Conservation (phyloP, 1,140 invertebrate genomes). For the Drosophila repletoides region DNA sequence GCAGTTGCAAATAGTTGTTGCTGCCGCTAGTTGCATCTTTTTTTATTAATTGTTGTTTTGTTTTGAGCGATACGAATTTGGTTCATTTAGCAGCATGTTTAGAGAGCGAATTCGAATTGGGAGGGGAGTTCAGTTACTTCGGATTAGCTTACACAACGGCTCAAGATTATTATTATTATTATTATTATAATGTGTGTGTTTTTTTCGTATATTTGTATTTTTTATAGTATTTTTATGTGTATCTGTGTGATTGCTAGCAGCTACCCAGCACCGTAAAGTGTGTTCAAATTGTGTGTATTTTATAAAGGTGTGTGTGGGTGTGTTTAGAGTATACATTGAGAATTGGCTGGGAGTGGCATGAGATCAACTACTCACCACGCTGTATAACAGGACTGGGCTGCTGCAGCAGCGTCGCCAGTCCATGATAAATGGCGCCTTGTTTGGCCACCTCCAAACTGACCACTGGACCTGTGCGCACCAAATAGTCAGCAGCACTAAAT, state of each 20-base stretch:
- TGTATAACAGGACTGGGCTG: constrained; percentile 93
- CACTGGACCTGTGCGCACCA: constrained; percentile 95
- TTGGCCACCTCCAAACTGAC: constrained; percentile 98
- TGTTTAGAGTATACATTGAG: constrained; percentile 18
- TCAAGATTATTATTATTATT: constrained; percentile 9
- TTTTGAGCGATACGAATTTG: neutral
- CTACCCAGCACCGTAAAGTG: constrained; percentile 55
- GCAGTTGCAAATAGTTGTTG: constrained; percentile 46
- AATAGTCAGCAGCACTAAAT: constrained; percentile 94
- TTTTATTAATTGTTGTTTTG: constrained; percentile 15
- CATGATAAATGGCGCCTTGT: constrained; percentile 97
- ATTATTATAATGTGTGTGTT: constrained; percentile 17
- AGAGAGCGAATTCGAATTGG: constrained; percentile 20
- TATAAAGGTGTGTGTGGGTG: constrained; percentile 15
- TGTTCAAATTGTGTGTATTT: constrained; percentile 34
- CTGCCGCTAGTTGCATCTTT: constrained; percentile 37
- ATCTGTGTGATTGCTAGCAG: constrained; percentile 44
- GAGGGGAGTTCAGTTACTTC: constrained; percentile 46
- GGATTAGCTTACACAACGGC: constrained; percentile 63
- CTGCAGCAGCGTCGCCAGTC: constrained; percentile 95
- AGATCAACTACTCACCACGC: constrained; percentile 86
- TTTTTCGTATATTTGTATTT: constrained; percentile 21
- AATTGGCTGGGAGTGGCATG: constrained; percentile 25
- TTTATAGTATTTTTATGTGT: constrained; percentile 20
- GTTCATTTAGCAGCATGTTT: constrained; percentile 33